Evolutionary conservation across 2,797 vertebrate genomes (phyloP).

Genomic region (Falco novaeseelandiae): DNA sequence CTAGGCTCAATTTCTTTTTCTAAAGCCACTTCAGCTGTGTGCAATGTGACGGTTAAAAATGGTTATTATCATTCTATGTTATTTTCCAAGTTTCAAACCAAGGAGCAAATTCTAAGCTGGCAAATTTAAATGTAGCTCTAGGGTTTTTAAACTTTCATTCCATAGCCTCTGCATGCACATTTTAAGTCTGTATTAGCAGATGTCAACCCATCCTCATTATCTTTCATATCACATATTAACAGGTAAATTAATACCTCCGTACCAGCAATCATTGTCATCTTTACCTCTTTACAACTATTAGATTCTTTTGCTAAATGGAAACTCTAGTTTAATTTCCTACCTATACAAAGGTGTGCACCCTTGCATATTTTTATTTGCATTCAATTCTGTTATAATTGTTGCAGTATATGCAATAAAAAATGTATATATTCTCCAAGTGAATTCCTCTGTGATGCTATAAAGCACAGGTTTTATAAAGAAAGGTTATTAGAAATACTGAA

Average conservation of each 20-base stretch:
- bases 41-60: not conserved
- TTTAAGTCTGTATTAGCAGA: not conserved
- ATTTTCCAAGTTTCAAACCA: not conserved
- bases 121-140: not conserved
- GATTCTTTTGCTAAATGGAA: not conserved
- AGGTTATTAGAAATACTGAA: not conserved
- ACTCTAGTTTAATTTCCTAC: not conserved
- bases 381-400: not conserved
- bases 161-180: not conserved
- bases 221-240: not conserved
- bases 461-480: not conserved
- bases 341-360: not conserved
- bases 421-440: not conserved
- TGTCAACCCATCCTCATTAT: not conserved
- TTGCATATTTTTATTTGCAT: not conserved
- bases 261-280: not conserved
- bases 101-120: not conserved
- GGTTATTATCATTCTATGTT: not conserved
- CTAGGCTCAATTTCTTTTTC: not conserved
- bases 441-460: not conserved
- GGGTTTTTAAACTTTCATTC: not conserved
- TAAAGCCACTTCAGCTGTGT: not conserved
- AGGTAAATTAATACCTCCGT: not conserved
- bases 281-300: not conserved
- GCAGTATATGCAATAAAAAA: not conserved